phyloP scores from a whole-genome alignment of 2,113 vertebrate species.

The Syrmaticus mikado region DNA sequence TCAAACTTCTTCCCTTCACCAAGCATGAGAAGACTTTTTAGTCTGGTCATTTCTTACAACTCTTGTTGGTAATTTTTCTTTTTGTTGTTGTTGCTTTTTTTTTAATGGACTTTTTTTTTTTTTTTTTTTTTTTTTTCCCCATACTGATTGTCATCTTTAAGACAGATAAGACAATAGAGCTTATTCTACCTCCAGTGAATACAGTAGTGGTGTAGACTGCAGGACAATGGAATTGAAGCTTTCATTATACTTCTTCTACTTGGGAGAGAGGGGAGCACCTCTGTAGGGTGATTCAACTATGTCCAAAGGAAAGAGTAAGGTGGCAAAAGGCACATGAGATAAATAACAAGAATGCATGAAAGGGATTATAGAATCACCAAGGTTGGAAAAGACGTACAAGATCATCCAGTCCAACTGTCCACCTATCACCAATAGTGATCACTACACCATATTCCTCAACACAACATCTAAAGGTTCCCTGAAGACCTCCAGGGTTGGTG shows the following conservation, averaged over 20 bases:
- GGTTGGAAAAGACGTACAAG: too few relatives aligned
- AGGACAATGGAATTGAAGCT: not conserved
- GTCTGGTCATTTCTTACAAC: not conserved
- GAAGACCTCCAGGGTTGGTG: too few relatives aligned
- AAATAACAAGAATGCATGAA: not conserved
- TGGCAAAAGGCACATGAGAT: not conserved
- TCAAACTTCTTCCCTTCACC: not conserved
- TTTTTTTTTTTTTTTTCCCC: too few relatives aligned
- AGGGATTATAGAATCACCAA: not conserved
- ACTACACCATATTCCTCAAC: too few relatives aligned
- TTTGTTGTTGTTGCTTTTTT: not conserved
- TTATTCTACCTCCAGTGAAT: not conserved
- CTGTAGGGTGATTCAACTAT: not conserved
- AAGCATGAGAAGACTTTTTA: not conserved
- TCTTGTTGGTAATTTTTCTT: not conserved
- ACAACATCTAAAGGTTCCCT: too few relatives aligned
- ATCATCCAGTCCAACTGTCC: too few relatives aligned
- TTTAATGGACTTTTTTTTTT: not conserved
- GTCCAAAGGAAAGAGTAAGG: not conserved
- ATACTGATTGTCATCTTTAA: not conserved
- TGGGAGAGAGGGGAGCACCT: not conserved
- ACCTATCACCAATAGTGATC: too few relatives aligned
- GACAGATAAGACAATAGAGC: not conserved
- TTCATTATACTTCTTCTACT: not conserved
- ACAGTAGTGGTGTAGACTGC: not conserved